A percentile compares a stretch with the other conserved stretches of the same genome.
Conservation (phyloP, 2,113 vertebrate genomes). For the Gymnarchus niloticus region DNA sequence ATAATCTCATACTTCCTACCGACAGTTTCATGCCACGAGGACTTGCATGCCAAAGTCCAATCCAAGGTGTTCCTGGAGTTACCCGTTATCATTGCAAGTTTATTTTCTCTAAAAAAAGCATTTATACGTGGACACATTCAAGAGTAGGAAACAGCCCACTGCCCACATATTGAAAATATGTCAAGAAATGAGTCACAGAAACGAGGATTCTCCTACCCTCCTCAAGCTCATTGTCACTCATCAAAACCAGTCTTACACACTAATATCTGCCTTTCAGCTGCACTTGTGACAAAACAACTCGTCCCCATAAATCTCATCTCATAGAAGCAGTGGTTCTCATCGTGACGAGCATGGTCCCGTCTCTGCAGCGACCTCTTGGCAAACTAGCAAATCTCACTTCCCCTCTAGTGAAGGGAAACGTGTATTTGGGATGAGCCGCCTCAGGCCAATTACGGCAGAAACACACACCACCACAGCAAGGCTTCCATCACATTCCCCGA, state of each 20-base stretch:
- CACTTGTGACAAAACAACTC: not conserved
- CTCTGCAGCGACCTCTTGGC: not conserved
- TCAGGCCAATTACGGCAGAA: not conserved
- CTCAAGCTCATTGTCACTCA: not conserved
- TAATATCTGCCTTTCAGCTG: not conserved
- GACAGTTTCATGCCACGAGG: not conserved
- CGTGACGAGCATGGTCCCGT: not conserved
- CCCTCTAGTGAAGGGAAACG: not conserved
- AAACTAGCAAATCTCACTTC: not conserved
- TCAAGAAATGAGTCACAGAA: constrained; percentile 2
- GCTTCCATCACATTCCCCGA: not conserved
- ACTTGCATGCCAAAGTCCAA: not conserved
- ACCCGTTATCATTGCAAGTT: not conserved
- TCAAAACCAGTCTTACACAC: not conserved
- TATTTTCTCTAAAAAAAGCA: not conserved
- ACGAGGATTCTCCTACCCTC: not conserved
- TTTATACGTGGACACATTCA: not conserved
- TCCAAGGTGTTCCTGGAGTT: not conserved
- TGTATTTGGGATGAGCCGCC: not conserved
- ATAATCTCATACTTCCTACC: not conserved
- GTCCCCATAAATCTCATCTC: too few species aligned
- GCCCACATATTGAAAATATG: constrained; percentile 11
- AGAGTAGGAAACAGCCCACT: not conserved
- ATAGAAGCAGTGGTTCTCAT: not conserved
- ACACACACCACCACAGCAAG: not conserved